Conservation (phyloP, 2,888 invertebrate genomes). For the Pammene fasciana region DNA sequence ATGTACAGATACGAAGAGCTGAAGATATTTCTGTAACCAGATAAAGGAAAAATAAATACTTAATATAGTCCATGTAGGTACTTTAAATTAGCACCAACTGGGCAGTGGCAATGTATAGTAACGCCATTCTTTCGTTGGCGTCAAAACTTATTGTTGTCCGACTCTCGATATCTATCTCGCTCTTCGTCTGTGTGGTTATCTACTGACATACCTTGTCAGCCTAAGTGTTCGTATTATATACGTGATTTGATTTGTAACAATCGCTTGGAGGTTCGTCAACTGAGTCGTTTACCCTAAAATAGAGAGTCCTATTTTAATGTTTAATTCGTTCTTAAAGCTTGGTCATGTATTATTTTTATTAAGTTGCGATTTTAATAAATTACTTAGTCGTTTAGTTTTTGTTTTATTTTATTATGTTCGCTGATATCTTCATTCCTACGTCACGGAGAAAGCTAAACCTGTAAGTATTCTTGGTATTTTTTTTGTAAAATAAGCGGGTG, state of each 20-base stretch:
- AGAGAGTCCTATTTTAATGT: constrained; percentile 39
- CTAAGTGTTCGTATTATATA: not conserved
- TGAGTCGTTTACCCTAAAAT: constrained; percentile 10
- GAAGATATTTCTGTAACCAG: no score
- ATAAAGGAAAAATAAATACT: no score
- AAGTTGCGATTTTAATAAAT: constrained; percentile 47
- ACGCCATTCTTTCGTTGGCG: no score
- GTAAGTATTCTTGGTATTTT: constrained; percentile 29
- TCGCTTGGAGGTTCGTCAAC: not conserved
- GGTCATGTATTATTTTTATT: constrained; percentile 49
- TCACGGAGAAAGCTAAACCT: constrained; percentile 1
- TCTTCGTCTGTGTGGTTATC: no score
- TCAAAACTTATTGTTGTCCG: no score
- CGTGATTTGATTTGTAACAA: not conserved
- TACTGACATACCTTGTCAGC: no score
- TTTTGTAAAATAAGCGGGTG: not conserved
- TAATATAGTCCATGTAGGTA: no score
- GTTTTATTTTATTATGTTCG: constrained; percentile 47
- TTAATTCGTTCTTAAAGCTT: constrained; percentile 45
- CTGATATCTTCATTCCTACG: constrained; percentile 9
- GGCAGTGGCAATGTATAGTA: no score
- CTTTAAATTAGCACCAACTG: no score
- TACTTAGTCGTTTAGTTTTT: constrained; percentile 44
- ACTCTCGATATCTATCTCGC: no score
- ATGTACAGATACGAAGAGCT: no score